Conservation (phyloP, 2,888 invertebrate species). For the Phania funesta region DNA sequence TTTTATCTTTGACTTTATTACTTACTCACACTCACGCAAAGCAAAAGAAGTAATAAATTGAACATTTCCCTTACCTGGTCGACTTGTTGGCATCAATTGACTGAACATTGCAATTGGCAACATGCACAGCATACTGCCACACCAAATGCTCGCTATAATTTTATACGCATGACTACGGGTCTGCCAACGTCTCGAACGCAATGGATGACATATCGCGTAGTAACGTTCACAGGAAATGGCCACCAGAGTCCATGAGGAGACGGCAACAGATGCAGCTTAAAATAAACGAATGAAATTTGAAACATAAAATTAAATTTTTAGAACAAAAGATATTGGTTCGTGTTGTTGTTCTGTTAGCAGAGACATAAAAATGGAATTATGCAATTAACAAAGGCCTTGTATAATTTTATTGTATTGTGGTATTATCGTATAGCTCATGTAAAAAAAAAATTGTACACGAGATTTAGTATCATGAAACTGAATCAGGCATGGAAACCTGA, state of each 20-base stretch:
- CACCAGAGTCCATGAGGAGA: conserved; percentile 81
- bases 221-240: conserved; percentile 89
- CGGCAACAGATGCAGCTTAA: not conserved
- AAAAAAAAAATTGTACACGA: too few species aligned
- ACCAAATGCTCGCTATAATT: conserved; percentile 85
- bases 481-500: too few species aligned
- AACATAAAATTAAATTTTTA: not conserved
- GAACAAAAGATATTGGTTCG: not conserved
- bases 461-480: too few species aligned
- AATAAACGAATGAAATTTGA: not conserved
- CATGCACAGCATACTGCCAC: conserved; percentile 84
- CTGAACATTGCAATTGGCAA: conserved; percentile 84
- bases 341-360: not conserved
- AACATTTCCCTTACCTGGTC: conserved; percentile 72
- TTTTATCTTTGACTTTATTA: too few species aligned
- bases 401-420: too few species aligned
- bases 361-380: too few species aligned
- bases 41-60: too few species aligned
- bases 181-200: conserved; percentile 88
- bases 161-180: conserved; percentile 87
- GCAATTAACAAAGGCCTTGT: too few species aligned
- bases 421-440: too few species aligned
- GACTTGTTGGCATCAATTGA: conserved; percentile 82
- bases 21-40: too few species aligned
- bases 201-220: conserved; percentile 89